Conservation (phyloP, 2,888 invertebrate genomes). For the Xanthia icteritia region DNA sequence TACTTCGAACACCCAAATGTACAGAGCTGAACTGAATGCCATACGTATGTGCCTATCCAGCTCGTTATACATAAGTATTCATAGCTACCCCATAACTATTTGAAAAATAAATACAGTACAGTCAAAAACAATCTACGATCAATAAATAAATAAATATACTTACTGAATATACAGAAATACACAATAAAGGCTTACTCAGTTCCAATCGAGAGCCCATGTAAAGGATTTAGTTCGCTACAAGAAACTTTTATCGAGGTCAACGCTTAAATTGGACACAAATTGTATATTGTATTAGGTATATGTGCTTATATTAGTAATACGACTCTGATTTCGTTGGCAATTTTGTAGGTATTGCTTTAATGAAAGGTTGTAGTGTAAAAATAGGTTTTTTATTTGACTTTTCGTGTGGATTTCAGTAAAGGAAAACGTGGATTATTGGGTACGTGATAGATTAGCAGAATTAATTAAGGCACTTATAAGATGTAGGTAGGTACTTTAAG, state of each 20-base stretch:
- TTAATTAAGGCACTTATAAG: not conserved
- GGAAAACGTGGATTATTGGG: not conserved
- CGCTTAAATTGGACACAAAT: conserved; percentile 51
- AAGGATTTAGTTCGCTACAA: conserved; percentile 42
- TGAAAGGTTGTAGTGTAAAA: not conserved
- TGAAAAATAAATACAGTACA: not conserved
- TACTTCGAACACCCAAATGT: not conserved
- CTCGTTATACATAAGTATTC: conserved; percentile 4
- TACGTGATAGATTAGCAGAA: too few relatives aligned
- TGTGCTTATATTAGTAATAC: conserved; percentile 25
- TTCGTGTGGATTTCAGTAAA: not conserved
- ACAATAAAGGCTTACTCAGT: conserved; percentile 33
- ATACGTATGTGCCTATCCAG: not conserved
- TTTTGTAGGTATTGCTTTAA: conserved; percentile 7
- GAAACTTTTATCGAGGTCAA: conserved; percentile 54
- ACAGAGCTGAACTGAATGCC: too few relatives aligned
- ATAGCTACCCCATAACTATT: not conserved
- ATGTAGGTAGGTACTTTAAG: not conserved
- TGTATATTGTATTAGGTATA: conserved; percentile 38
- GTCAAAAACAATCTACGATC: conserved; percentile 24
- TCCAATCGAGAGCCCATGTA: conserved; percentile 27
- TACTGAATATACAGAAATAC: conserved; percentile 27
- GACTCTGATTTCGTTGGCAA: conserved; percentile 27
- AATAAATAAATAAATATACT: conserved; percentile 40
- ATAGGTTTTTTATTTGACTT: not conserved